Evolutionary conservation across 2,797 vertebrate species (phyloP).

Genomic region (Erithacus rubecula): DNA sequence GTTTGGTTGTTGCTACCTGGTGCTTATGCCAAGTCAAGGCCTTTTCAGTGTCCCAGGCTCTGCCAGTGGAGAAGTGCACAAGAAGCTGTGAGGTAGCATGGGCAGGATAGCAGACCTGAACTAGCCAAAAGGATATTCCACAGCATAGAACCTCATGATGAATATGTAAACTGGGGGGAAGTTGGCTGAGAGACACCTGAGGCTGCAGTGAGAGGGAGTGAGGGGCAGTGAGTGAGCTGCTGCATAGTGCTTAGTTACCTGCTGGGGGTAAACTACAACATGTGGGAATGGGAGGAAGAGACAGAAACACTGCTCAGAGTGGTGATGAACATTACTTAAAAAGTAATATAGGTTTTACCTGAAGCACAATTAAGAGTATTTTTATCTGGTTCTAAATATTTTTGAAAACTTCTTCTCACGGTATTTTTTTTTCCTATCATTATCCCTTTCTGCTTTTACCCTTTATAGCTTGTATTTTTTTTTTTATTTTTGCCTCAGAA

Average conservation of each 20-base stretch:
- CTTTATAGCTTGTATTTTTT: not conserved
- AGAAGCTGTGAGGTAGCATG: not conserved
- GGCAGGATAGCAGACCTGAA: not conserved
- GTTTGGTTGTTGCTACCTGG: not conserved
- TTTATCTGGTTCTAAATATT: not conserved
- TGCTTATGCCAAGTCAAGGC: not conserved
- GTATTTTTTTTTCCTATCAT: not conserved
- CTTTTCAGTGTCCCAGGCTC: not conserved
- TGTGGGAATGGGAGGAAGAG: not conserved
- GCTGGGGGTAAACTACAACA: not conserved
- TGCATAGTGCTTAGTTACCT: accelerated
- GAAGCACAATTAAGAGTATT: not conserved
- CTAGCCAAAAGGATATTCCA: not conserved
- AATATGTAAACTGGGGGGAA: not conserved
- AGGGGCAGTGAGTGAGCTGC: not conserved
- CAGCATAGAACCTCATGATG: accelerated
- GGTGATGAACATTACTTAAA: not conserved
- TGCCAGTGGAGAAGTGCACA: not conserved
- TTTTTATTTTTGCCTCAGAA: not conserved
- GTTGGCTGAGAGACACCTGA: not conserved
- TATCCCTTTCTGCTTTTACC: not conserved
- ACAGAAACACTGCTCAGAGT: not conserved
- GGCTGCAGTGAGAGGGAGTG: not conserved
- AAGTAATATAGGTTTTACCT: not conserved
- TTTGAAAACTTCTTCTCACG: not conserved